Percentiles rank a stretch among this genome's conserved stretches.
Evolutionary conservation across 2,797 vertebrate genomes (phyloP).

Genomic region (Cuniculus paca): DNA sequence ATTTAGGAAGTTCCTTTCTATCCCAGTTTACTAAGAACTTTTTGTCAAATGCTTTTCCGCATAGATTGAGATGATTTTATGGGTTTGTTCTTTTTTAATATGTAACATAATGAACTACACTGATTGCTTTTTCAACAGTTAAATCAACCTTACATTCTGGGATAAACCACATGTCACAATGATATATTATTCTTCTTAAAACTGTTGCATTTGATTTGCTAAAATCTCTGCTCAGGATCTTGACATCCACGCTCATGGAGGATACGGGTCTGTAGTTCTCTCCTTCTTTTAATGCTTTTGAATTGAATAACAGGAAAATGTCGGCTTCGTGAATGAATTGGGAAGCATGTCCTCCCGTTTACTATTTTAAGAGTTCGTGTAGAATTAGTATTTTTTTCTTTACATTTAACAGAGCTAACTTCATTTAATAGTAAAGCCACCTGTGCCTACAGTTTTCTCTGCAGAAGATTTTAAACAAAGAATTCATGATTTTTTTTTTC

Average conservation of each 20-base stretch:
- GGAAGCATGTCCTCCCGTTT: no score
- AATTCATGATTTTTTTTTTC: background rate
- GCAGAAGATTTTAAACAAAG: background rate
- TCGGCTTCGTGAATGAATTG: background rate
- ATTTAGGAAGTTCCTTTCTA: background rate
- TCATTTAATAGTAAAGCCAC: background rate
- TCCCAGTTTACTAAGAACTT: background rate
- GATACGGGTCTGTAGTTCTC: background rate
- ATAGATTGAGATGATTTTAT: background rate
- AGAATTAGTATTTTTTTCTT: background rate
- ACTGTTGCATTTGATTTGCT: background rate
- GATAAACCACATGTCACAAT: background rate
- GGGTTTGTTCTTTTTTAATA: background rate
- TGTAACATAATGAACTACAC: background rate
- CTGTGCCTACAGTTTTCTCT: background rate
- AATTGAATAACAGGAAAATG: background rate
- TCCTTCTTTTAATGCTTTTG: background rate
- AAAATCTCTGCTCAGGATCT: background rate
- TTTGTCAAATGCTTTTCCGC: background rate
- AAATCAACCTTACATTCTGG: background rate
- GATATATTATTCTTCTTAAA: background rate
- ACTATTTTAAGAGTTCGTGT: background rate
- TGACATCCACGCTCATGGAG: background rate
- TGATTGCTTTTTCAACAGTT: constrained; percentile 18
- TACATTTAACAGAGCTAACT: background rate